Percentiles rank a stretch among this genome's conserved stretches.
phyloP scores from a whole-genome alignment of 2,113 vertebrate genomes.

The Periophthalmodon schlosseri region DNA sequence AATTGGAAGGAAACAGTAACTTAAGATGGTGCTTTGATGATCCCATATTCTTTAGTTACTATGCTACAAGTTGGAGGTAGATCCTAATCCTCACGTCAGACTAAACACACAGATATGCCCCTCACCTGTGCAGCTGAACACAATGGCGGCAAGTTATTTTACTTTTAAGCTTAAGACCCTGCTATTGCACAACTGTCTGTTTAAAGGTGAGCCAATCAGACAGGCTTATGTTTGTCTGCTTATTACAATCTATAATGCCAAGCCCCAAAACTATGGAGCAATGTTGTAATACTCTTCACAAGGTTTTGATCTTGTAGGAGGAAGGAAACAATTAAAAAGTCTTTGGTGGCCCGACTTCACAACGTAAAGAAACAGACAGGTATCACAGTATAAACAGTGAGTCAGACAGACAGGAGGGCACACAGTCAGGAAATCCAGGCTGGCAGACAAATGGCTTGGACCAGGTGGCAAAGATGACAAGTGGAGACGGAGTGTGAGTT shows the following conservation, averaged over 20 bases:
- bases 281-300: background rate
- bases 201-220: background rate
- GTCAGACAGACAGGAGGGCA: constrained; percentile 46
- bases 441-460: constrained; percentile 23
- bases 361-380: constrained; percentile 60
- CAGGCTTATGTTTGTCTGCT: background rate
- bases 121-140: constrained; percentile 58
- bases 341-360: constrained; percentile 71
- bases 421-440: constrained; percentile 39
- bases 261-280: background rate
- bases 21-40: constrained; percentile 25
- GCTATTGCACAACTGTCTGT: background rate
- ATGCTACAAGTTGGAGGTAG: constrained; percentile 46
- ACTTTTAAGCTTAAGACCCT: background rate
- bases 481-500: constrained; percentile 26
- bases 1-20: background rate
- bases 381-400: constrained; percentile 55
- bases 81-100: constrained; percentile 64
- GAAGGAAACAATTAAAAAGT: constrained; percentile 45
- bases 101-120: constrained; percentile 67
- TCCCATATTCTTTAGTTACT: constrained; percentile 31
- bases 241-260: background rate
- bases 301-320: constrained; percentile 39
- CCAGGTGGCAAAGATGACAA: constrained; percentile 71
- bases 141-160: constrained; percentile 25